These are phyloP conservation scores for Theristicus caerulescens DNA, from an alignment of 2,113 vertebrate species.

Conservation along the genomic window DNA sequence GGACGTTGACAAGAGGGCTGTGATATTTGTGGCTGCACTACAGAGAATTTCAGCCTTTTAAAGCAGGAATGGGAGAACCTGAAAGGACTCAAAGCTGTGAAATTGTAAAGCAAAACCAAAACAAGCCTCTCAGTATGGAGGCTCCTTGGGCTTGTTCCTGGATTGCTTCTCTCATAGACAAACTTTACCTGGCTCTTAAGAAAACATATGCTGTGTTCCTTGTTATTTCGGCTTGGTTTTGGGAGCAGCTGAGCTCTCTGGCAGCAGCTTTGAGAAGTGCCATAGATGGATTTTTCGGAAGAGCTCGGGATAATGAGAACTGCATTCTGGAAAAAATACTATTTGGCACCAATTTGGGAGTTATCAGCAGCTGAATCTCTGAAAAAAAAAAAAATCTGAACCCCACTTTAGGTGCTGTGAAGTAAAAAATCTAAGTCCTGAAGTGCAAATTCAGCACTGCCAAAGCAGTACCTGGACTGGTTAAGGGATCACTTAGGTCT, in stretches of 20 bases:
- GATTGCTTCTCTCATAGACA: background rate
- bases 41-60: slow-evolving; percentile 47
- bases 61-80: background rate
- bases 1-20: slow-evolving; percentile 40
- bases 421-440: background rate
- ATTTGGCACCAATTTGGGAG: background rate
- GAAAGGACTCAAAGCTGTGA: background rate
- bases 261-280: background rate
- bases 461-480: background rate
- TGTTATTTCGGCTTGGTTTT: background rate
- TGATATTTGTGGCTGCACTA: slow-evolving; percentile 39
- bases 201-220: background rate
- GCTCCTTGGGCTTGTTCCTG: background rate
- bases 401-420: background rate
- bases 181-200: slow-evolving; percentile 26
- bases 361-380: background rate
- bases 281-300: background rate
- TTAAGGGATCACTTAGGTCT: background rate
- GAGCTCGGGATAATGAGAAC: background rate
- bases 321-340: background rate
- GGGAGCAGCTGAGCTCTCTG: background rate
- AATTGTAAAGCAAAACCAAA: background rate
- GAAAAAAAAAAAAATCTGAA: background rate
- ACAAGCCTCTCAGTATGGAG: background rate
- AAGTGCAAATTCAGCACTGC: background rate